These are phyloP conservation scores for Tachina lurida DNA, from an alignment of 2,888 invertebrate genomes.

Conservation along the genomic window DNA sequence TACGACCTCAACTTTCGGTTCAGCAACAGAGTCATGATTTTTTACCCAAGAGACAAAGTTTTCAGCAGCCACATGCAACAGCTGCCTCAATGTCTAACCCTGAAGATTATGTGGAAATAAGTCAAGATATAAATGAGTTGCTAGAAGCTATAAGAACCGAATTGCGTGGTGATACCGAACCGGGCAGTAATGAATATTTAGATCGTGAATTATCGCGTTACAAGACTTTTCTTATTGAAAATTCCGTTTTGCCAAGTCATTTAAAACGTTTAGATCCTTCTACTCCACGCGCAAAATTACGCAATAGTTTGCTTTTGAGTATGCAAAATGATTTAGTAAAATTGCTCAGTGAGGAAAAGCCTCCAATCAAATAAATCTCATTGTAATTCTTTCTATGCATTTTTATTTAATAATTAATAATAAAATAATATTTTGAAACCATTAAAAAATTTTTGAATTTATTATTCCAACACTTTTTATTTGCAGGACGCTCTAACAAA, in stretches of 20 bases:
- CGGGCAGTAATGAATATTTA: slow-evolving; percentile 73
- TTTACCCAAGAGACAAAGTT: slow-evolving; percentile 3
- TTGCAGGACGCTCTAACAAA: slow-evolving; percentile 77
- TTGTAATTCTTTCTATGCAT: not conserved
- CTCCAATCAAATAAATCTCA: slow-evolving; percentile 6
- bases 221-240: slow-evolving; percentile 72
- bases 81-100: not conserved
- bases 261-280: slow-evolving; percentile 55
- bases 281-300: slow-evolving; percentile 69
- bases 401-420: slow-evolving; percentile 1
- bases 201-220: slow-evolving; percentile 77
- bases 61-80: not conserved
- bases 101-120: slow-evolving; percentile 53
- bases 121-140: slow-evolving; percentile 46
- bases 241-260: slow-evolving; percentile 49
- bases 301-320: slow-evolving; percentile 77
- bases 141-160: slow-evolving; percentile 76
- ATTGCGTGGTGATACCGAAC: slow-evolving; percentile 74
- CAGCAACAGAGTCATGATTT: slow-evolving; percentile 3
- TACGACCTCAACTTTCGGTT: slow-evolving; percentile 6
- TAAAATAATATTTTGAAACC: slow-evolving; percentile 8
- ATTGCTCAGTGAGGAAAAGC: slow-evolving; percentile 71
- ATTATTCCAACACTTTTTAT: not conserved
- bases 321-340: slow-evolving; percentile 79
- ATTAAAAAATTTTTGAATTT: not conserved